Evolutionary conservation across 2,888 invertebrate genomes (phyloP), one percentile per base, ranked within the genome.

Genomic region (Andrena trimmerana): DNA sequence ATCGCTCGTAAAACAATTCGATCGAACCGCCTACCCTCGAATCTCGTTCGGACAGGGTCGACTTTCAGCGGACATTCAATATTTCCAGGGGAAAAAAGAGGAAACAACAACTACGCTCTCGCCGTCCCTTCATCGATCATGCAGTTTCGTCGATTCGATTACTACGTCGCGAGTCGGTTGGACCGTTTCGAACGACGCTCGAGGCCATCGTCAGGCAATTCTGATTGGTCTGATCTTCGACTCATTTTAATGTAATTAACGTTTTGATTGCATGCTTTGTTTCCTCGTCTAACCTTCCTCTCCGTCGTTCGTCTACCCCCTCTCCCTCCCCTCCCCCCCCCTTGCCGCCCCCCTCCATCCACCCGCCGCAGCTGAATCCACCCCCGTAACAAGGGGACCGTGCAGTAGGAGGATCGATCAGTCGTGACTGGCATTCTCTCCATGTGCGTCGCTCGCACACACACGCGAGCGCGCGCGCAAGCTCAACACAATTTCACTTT

Each of bases 191-290:
- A 24, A 42, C 33, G 65, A 5, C n/a, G 79, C 77, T 88, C 83
- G 88, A 85, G 77, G 85, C 85, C 88, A 84, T 83, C 88, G 86
- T 76, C 83, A 83, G 86, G 78, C 88, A 85, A 85, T 84, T 86
- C 83, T 90, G 92, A 93, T 93, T 92, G 92, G 91, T 90, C 91
- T 86, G 92, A 92, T 93, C 93, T 93, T 92, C 91, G 91, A 92
- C 91, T 93, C 92, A 93, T 93, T 94, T 93, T 93, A 93, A 94
- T 93, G 93, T 92, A 93, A 93, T 94, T 94, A 94, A 94, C 93
- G 92, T 93, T 94, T 92, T 91, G 92, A 92, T 93, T 92, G 92
- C 92, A 90, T 91, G 92, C 93, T 92, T 92, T 93, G 92, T 93
- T 92, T 92, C 90, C 91, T 86, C 88, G 90, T 87, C 88, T 87